These are phyloP conservation scores for Epizoanthus rinbou DNA, from an alignment of 92 coral and sea anemone species.

Conservation along the genomic window DNA sequence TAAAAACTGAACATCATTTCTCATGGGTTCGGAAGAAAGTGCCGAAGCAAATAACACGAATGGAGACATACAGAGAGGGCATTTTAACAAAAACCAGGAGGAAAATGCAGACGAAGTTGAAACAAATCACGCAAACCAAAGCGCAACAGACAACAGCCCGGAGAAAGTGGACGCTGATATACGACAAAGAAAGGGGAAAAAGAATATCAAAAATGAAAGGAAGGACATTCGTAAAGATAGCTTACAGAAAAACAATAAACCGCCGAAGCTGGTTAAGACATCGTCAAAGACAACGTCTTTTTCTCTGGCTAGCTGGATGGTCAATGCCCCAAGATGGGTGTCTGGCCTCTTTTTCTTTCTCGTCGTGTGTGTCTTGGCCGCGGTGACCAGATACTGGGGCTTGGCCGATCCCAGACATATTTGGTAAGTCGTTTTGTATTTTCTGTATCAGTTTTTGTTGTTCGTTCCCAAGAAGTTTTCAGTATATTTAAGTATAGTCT, in stretches of 20 bases:
- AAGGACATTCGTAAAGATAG: conserved; percentile 28
- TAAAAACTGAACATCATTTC: neutral
- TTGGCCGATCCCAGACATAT: conserved; percentile 24
- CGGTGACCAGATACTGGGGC: conserved; percentile 32
- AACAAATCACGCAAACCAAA: conserved; percentile 21
- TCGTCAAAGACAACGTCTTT: neutral
- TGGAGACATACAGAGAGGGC: conserved; percentile 40
- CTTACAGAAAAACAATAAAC: conserved; percentile 30
- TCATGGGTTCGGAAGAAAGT: conserved; percentile 64
- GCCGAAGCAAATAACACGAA: conserved; percentile 27
- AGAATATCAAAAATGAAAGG: conserved; percentile 26
- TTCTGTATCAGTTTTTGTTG: neutral
- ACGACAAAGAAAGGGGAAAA: conserved; percentile 54
- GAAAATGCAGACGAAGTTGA: conserved; percentile 13
- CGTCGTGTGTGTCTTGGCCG: conserved; percentile 26
- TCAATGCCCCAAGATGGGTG: conserved; percentile 12
- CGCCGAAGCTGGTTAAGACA: neutral
- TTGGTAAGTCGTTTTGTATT: conserved; percentile 34
- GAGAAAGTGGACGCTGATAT: conserved; percentile 46
- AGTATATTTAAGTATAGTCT: neutral
- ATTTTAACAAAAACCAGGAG: conserved; percentile 3
- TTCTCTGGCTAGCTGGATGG: neutral
- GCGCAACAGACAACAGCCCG: conserved; percentile 1
- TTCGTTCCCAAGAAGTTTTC: neutral
- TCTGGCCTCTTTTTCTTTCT: conserved; percentile 21